Base-by-base conservation (phyloP, 2,888 invertebrate species). In the Synanthedon formicaeformis region DNA sequence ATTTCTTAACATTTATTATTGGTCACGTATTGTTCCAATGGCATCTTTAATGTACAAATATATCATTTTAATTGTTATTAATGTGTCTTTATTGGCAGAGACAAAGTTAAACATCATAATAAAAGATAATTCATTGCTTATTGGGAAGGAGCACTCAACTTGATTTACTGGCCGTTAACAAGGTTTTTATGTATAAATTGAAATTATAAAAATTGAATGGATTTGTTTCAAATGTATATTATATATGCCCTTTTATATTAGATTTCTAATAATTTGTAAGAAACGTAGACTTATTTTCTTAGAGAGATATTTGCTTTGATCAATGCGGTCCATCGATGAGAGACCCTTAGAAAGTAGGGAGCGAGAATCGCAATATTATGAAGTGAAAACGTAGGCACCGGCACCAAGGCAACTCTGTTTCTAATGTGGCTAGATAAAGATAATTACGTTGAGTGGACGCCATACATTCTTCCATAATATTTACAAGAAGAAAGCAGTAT, bases 401-500 rank as follows among this genome's bases (percentile, higher is more conserved):
- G 23, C 23, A 5, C 5, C 23, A 23, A 23, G 23, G 23, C 58
- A 59, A 58, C 56, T 59, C 57, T 56, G 56, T 57, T 59, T 56
- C 56, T 56, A 61, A 57, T 60, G 45, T 13, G 14, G 12, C 45
- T 45, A 45, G 45, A 45, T 45, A 45, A 52, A 59, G 63, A 56
- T 61, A 71, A 71, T 71, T 63, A 60, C 60, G 61, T 57, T 61
- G 63, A 73, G 65, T 60, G 57, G 59, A 57, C 60, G 56, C 60
- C 57, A 60, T 57, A 63, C 60, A 71, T 71, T 68, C 67, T 64
- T 64, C 58, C 57, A 55, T 62, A 61, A 64, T 63, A 64, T 61
- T 58, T 61, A 54, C 56, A 55, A 34, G 50, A 34, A 66, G 78
- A 77, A 76, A 79, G 78, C 61, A 66, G 71, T 69, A 69, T 67